phyloP scores from a whole-genome alignment of 2,888 invertebrate species.

The Galerucella pusilla region DNA sequence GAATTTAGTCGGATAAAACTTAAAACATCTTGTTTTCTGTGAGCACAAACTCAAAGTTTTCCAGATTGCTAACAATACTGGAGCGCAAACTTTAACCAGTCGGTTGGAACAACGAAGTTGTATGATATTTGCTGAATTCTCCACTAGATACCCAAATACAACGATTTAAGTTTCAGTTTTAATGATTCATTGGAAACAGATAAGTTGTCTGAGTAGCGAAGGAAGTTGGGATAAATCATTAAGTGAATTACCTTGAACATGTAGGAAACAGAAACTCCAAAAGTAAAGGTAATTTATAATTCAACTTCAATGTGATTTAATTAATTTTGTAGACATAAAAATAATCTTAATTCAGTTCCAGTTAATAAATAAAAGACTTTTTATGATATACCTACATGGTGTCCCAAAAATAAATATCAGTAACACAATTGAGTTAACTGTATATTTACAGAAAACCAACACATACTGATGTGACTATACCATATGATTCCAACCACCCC shows the following conservation, averaged over 20 bases:
- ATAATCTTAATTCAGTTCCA: too few species aligned
- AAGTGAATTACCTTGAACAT: not conserved
- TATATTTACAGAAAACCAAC: too few species aligned
- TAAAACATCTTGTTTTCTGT: conserved; percentile 37
- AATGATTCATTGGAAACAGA: conserved; percentile 30
- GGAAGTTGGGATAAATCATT: not conserved
- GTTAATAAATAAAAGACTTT: too few species aligned
- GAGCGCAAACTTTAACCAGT: conserved; percentile 34
- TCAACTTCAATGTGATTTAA: too few species aligned
- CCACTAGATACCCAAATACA: conserved; percentile 26
- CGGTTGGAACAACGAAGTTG: conserved; percentile 33
- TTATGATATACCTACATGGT: too few species aligned
- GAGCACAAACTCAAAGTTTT: conserved; percentile 36
- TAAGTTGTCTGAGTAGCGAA: not conserved
- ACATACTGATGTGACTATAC: too few species aligned
- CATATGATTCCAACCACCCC: too few species aligned
- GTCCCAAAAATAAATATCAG: too few species aligned
- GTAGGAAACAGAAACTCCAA: not conserved
- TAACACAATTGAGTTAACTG: too few species aligned
- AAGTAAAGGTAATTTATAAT: too few species aligned
- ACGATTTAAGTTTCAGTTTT: conserved; percentile 28
- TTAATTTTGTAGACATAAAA: too few species aligned
- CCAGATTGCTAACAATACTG: conserved; percentile 34
- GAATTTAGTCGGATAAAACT: conserved; percentile 36
- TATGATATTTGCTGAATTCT: conserved; percentile 27